Base-by-base conservation (phyloP, 2,888 invertebrate genomes). In the Tipula lateralis region DNA sequence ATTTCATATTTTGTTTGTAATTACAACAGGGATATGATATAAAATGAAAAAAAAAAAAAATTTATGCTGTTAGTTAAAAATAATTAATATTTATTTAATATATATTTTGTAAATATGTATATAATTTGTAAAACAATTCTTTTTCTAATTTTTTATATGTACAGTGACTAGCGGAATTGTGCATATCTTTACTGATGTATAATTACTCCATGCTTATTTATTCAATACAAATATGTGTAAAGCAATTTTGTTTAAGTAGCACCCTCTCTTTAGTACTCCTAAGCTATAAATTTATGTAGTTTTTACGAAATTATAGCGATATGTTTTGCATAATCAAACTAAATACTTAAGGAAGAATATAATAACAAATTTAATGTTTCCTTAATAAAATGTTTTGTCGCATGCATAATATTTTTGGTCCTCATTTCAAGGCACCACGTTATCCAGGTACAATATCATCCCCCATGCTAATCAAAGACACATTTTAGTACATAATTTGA, bases 11-110 rank as follows among this genome's bases (percentile, higher is more conserved):
- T 30, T 29, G 19, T 80, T 84, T 84, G 32, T 19, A 66, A 80
- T 84, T 66, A 84, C 66, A 66, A n/a, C n/a, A 7, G 66, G 50
- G 66, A 85, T 84, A 85, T 82, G 84, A 83, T 84, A 85, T 85
- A 92, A 89, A 87, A 87, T 88, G 88, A 90, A 89, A 89, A 66
- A 24, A 89, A 89, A 89, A 88, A 86, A 86, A 87, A 85, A 86
- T 86, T 86, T 87, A 86, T 86, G 86, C 87, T 86, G 86, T 87
- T 87, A 87, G 86, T 86, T 85, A 86, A 84, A 85, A 85, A 86
- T 86, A 86, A 86, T 83, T 84, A 36, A 84, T 29, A 34, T 84
- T 16, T 50, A 30, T 50, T 50, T 44, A 44, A 36, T 34, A 32
- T 34, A 83, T 34, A 83, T 32, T n/a, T 30, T 36, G 9, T 36